A percentile compares a stretch with the other conserved stretches of the same genome.
Evolutionary conservation across 2,888 invertebrate species (phyloP).

Genomic region (Sacculina carcini): DNA sequence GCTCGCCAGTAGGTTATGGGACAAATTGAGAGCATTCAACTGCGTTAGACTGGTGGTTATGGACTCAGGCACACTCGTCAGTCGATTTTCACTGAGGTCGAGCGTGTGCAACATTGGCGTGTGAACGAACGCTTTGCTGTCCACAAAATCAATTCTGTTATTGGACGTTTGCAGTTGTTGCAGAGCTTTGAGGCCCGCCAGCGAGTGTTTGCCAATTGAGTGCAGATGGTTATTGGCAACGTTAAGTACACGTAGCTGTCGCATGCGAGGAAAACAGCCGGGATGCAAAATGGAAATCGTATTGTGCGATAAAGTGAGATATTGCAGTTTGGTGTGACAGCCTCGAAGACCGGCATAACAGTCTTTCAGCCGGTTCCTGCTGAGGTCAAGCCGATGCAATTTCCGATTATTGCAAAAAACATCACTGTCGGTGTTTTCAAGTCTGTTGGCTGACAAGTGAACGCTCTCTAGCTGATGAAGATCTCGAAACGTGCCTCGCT

Average conservation of each 20-base stretch:
- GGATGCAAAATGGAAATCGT: constrained; percentile 40
- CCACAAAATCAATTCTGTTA: constrained; percentile 37
- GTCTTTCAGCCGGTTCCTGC: constrained; percentile 50
- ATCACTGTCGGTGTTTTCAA: no score
- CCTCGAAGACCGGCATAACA: constrained; percentile 41
- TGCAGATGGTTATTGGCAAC: constrained; percentile 39
- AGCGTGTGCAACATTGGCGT: constrained; percentile 41
- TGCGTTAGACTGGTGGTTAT: constrained; percentile 33
- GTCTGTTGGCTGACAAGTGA: no score
- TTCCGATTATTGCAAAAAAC: no score
- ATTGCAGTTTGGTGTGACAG: constrained; percentile 30
- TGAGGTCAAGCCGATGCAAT: constrained; percentile 43
- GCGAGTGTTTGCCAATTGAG: constrained; percentile 38
- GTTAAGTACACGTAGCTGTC: constrained; percentile 11
- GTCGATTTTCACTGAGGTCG: constrained; percentile 59
- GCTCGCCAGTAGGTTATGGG: constrained; percentile 56
- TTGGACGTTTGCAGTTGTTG: constrained; percentile 11
- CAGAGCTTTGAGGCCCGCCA: constrained; percentile 27
- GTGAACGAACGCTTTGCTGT: constrained; percentile 50
- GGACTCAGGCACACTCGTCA: constrained; percentile 39
- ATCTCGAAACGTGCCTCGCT: no score
- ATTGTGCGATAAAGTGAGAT: constrained; percentile 51
- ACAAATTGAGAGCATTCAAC: constrained; percentile 71
- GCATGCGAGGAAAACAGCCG: constrained; percentile 8
- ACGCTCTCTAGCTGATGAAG: no score